Base-by-base conservation (phyloP, 2,797 vertebrate species). In the Clamator glandarius region DNA sequence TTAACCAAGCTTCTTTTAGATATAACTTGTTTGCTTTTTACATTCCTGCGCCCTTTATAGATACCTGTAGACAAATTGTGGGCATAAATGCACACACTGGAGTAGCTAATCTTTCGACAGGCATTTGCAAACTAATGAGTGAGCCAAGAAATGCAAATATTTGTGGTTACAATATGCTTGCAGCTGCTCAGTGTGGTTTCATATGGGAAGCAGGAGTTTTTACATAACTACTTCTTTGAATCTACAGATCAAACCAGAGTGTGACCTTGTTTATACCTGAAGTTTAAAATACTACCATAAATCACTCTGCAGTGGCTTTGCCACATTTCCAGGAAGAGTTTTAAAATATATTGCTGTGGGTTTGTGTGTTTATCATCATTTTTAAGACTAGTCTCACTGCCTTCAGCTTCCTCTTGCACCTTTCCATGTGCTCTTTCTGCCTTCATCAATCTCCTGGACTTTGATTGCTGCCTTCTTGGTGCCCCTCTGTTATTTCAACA, bases 181-280 rank as follows among this genome's bases (percentile, higher is more conserved):
- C 82, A 81, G 79, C 62, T 95, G 76, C 73, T 78, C 55, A n/a
- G 9, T 59, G 51, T 94, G 85, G 35, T 91, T 93, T 95, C 58
- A 70, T 66, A 79, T 91, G 73, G 79, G 74, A 88, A 86, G 52
- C 76, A 59, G 63, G 62, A 76, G 26, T 48, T 89, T 91, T 93
- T 87, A n/a, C 23, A 9, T 69, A 79, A 61, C 19, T 83, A 8
- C 15, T 73, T 51, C n/a, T 90, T 64, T 72, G 51, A 83, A 84
- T 81, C 3, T 24, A 55, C 33, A 72, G 58, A 68, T 92, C 51
- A 84, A 83, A 67, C 58, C 51, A 41, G 54, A 63, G 24, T 4
- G 17, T 76, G 70, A 75, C 79, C 55, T 76, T 86, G 59, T 86
- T 88, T 69, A 28, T 74, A 26, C 73, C 46, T 58, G 24, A 89